Evolutionary conservation across 2,113 vertebrate species (phyloP).

Genomic region (Callospermophilus lateralis): DNA sequence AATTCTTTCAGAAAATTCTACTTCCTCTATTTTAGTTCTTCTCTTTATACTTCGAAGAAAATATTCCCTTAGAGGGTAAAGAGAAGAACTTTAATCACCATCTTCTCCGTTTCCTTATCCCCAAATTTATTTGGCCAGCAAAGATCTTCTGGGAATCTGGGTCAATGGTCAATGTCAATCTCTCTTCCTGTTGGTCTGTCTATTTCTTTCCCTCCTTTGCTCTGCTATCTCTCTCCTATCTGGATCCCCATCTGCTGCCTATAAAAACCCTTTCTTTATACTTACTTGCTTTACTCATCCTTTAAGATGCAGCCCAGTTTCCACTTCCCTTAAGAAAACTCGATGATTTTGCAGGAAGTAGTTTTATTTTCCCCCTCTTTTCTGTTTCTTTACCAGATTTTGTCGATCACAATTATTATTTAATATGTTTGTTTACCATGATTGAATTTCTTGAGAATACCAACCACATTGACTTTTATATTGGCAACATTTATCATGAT

Average conservation of each 20-base stretch:
- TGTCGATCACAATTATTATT: not conserved
- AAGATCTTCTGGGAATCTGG: constrained; percentile 19
- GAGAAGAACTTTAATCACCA: constrained; percentile 62
- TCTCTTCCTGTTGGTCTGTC: not conserved
- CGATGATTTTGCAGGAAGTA: not conserved
- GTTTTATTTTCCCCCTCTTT: not conserved
- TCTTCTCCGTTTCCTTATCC: constrained; percentile 37
- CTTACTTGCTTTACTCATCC: not conserved
- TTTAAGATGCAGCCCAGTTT: not conserved
- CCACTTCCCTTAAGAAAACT: not conserved
- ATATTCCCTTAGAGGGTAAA: constrained; percentile 55
- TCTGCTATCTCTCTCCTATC: not conserved
- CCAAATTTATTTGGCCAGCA: constrained; percentile 63
- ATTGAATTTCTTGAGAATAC: constrained; percentile 26
- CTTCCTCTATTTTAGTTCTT: constrained; percentile 72
- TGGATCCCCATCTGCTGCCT: not conserved
- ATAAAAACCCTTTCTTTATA: not conserved
- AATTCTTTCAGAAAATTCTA: constrained; percentile 77
- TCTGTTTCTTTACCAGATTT: not conserved
- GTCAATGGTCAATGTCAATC: not conserved
- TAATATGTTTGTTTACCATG: not conserved
- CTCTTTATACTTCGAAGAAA: constrained; percentile 65
- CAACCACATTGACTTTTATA: not conserved
- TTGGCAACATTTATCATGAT: not conserved
- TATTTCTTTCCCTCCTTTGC: not conserved